Conservation (phyloP, 2,888 invertebrate genomes). For the Eilema depressum region DNA sequence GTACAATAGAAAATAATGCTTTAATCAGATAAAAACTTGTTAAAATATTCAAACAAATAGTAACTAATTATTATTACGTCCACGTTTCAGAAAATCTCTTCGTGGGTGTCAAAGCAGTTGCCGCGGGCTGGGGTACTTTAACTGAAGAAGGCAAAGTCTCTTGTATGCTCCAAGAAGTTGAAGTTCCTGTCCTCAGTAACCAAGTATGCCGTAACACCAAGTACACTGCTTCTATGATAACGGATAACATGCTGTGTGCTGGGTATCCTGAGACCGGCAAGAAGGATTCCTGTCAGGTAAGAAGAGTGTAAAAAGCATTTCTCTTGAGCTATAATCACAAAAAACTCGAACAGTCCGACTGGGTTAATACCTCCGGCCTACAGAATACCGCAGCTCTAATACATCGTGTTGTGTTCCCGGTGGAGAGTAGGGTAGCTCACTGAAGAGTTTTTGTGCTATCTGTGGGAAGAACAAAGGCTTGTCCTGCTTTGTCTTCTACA, state of each 20-base stretch:
- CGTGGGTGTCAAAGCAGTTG: conserved; percentile 90
- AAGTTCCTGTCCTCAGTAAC: conserved; percentile 91
- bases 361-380: no score
- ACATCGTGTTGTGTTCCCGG: no score
- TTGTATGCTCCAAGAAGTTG: conserved; percentile 94
- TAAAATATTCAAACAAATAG: background rate
- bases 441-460: no score
- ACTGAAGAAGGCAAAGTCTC: conserved; percentile 94
- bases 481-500: no score
- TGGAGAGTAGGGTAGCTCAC: no score
- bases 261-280: conserved; percentile 91
- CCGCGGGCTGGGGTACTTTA: conserved; percentile 95
- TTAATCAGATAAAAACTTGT: background rate
- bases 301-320: background rate
- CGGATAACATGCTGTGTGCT: conserved; percentile 95
- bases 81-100: conserved; percentile 90
- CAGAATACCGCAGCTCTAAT: no score
- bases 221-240: conserved; percentile 94
- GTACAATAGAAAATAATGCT: no score
- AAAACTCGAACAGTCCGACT: no score
- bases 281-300: conserved; percentile 94
- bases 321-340: no score
- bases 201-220: conserved; percentile 91
- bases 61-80: background rate
- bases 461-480: no score